These are phyloP conservation scores for Pteronura brasiliensis DNA, from an alignment of 2,113 vertebrate species.

Conservation along the genomic window DNA sequence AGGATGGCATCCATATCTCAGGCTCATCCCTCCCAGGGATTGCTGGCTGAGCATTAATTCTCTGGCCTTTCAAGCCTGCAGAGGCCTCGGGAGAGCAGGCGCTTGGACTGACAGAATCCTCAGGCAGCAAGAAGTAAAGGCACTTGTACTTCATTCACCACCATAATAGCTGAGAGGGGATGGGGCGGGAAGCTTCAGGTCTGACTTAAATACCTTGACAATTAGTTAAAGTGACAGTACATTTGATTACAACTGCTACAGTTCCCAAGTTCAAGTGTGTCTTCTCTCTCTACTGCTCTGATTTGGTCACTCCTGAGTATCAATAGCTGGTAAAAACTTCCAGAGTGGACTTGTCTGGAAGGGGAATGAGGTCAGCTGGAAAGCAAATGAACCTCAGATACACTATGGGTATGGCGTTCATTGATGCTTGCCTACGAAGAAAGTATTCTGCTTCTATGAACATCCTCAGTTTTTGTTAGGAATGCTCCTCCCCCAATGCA, in stretches of 20 bases:
- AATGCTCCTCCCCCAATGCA: background rate
- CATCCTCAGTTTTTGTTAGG: background rate
- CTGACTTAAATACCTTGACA: background rate
- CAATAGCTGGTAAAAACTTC: background rate
- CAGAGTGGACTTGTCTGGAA: background rate
- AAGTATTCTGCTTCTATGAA: background rate
- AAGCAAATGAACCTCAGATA: background rate
- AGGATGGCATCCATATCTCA: background rate
- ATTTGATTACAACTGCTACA: background rate
- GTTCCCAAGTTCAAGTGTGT: background rate
- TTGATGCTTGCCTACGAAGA: background rate
- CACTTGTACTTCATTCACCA: no score
- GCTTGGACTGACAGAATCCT: background rate
- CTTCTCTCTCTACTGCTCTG: background rate
- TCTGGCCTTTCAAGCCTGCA: background rate
- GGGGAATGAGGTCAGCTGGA: background rate
- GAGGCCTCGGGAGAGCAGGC: background rate
- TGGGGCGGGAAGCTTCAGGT: background rate
- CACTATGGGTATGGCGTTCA: accelerated
- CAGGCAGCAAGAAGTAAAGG: background rate
- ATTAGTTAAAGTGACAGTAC: background rate
- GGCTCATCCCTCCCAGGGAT: background rate
- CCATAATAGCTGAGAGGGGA: accelerated
- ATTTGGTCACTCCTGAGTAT: accelerated
- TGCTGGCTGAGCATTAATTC: background rate